Base-by-base conservation (phyloP, 2,888 invertebrate genomes). In the Cataglyphis rosenhaueri region DNA sequence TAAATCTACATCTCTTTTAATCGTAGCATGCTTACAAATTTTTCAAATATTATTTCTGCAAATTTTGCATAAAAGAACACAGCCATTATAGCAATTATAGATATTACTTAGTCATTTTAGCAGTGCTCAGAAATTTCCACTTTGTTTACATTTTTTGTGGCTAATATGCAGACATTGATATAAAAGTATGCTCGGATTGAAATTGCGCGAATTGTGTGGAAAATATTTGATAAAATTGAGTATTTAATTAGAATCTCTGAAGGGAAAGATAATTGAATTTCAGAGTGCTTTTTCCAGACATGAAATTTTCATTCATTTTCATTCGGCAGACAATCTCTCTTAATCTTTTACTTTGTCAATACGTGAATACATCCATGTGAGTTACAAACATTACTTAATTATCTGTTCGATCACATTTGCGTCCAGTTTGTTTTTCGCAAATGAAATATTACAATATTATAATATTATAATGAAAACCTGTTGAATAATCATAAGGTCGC, bases 161-260 rank as follows among this genome's bases (percentile, higher is more conserved):
- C 73, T 41, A 21, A 25, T 55, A 68, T 32, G 38, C 61, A 79
- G 55, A 35, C 83, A 70, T 38, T 68, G 74, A 87, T 79, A 64
- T 71, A 73, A 82, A 86, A 86, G 70, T 78, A 59, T 55, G 82
- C 18, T 78, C 25, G 66, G 81, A 87, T 85, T 88, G 87, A 84
- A 87, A 89, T 89, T 84, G 82, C 57, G 82, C 78, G 68, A 79
- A 29, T 68, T 78, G 75, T 85, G 29, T 85, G 29, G 74, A 85
- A 88, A 73, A 70, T 83, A 81, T 83, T 85, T 88, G 87, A 90
- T 91, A 87, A 89, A 90, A 92, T 91, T 89, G 91, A 92, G 91
- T 90, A 91, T 92, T 92, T 92, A 92, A 93, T 92, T 92, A 91
- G 91, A 85, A 85, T 81, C 87, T 87, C 75, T 90, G 89, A 92